Percentiles rank a stretch among this genome's conserved stretches.
Evolutionary conservation across 2,888 invertebrate species (phyloP).

Genomic region (Campaea margaritaria): DNA sequence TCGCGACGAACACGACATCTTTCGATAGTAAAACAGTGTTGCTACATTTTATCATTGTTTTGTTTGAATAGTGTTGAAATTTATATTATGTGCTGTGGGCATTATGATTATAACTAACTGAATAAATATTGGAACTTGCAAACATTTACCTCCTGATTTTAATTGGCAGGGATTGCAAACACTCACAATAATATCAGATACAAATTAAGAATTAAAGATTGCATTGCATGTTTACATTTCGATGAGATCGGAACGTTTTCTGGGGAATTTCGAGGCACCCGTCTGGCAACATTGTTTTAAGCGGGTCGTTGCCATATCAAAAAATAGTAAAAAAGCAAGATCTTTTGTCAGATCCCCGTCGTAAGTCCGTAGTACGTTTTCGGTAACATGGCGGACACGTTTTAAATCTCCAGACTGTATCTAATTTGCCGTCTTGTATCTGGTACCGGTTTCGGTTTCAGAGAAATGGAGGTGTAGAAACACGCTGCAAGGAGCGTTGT

Average conservation of each 20-base stretch:
- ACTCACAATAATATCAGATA: neutral
- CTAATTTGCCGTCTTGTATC: conserved; percentile 34
- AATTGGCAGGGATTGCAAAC: neutral
- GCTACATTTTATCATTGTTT: neutral
- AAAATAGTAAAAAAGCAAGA: conserved; percentile 58
- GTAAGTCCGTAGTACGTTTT: conserved; percentile 51
- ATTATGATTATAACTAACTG: neutral
- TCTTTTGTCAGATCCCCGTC: conserved; percentile 61
- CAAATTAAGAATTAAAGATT: neutral
- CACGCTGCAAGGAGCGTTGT: conserved; percentile 18
- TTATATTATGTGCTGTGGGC: no score
- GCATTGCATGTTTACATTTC: neutral
- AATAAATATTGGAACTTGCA: neutral
- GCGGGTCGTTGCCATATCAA: conserved; percentile 68
- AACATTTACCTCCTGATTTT: neutral
- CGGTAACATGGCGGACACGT: conserved; percentile 26
- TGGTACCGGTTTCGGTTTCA: conserved; percentile 25
- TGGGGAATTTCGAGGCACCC: neutral
- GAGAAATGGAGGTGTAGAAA: conserved; percentile 16
- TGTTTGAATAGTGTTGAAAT: no score
- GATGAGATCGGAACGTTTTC: conserved; percentile 1
- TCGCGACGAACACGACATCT: conserved; percentile 27
- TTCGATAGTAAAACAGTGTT: neutral
- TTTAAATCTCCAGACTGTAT: conserved; percentile 42
- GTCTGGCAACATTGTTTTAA: conserved; percentile 9